Evolutionary conservation across 2,797 vertebrate genomes (phyloP).

Genomic region (Mus caroli): DNA sequence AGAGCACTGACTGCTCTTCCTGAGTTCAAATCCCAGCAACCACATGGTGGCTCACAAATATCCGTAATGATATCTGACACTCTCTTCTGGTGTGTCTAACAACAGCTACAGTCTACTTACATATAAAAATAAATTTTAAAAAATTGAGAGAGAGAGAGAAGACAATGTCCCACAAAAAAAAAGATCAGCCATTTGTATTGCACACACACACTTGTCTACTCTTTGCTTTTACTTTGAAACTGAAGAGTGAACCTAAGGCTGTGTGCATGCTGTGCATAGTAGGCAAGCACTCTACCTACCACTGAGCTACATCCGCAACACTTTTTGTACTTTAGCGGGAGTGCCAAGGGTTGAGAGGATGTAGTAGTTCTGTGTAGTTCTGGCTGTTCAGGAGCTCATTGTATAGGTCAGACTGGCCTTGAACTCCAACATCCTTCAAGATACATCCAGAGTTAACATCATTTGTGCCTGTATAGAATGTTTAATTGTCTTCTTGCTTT

Average conservation of each 20-base stretch:
- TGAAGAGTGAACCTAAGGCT: background rate
- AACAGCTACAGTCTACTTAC: too few relatives aligned
- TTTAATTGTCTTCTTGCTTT: background rate
- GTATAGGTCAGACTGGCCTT: background rate
- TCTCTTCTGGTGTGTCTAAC: too few relatives aligned
- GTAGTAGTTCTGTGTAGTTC: background rate
- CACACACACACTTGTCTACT: background rate
- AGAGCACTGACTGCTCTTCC: too few relatives aligned
- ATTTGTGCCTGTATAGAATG: background rate
- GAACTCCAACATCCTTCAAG: background rate
- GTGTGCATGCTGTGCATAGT: background rate
- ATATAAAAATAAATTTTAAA: too few relatives aligned
- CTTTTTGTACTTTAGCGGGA: background rate
- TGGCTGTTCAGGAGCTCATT: background rate
- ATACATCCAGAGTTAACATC: background rate
- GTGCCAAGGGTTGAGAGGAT: background rate
- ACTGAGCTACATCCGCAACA: background rate
- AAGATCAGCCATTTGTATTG: background rate
- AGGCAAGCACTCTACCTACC: background rate
- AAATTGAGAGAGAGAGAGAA: too few relatives aligned
- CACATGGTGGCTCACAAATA: too few relatives aligned
- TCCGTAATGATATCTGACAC: too few relatives aligned
- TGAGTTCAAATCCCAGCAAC: too few relatives aligned
- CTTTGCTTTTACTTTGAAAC: background rate
- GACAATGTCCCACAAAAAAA: background rate